Percentiles rank a stretch among this genome's conserved stretches.
Evolutionary conservation across 1,140 invertebrate species (phyloP).

Genomic region (Neodiprion lecontei): DNA sequence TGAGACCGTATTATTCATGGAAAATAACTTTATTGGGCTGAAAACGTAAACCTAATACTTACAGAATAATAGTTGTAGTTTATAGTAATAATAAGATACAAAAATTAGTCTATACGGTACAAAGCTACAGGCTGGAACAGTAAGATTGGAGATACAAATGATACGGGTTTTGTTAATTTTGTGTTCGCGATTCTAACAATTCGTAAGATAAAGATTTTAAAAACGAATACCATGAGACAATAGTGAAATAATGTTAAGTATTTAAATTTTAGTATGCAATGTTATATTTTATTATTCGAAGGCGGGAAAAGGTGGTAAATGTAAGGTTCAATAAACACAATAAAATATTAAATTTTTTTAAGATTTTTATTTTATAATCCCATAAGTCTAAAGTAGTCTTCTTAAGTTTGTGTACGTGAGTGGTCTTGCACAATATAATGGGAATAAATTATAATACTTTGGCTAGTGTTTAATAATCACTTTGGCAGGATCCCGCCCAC

Average conservation of each 20-base stretch:
- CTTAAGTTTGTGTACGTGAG: constrained; percentile 58
- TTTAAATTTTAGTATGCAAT: not conserved
- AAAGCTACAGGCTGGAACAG: constrained; percentile 29
- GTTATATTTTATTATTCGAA: not conserved
- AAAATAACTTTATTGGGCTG: constrained; percentile 56
- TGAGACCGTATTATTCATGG: constrained; percentile 34
- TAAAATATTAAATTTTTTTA: constrained; percentile 46
- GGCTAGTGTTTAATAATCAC: constrained; percentile 40
- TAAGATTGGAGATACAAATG: not conserved
- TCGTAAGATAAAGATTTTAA: constrained; percentile 11
- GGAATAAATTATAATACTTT: constrained; percentile 65
- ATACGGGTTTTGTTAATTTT: not conserved
- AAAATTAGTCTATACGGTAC: constrained; percentile 39
- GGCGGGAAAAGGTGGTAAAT: not conserved
- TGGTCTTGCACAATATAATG: constrained; percentile 61
- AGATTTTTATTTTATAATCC: constrained; percentile 62
- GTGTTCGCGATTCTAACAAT: not conserved
- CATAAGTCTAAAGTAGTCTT: constrained; percentile 62
- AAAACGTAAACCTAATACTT: constrained; percentile 56
- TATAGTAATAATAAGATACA: constrained; percentile 39
- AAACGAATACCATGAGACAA: not conserved
- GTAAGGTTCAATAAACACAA: constrained; percentile 2
- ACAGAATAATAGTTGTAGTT: constrained; percentile 47
- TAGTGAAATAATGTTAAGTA: no score
- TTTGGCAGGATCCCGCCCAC: constrained; percentile 24